A percentile compares a stretch with the other conserved stretches of the same genome.
Evolutionary conservation across 2,797 vertebrate genomes (phyloP).

Genomic region (Hybognathus amarus): DNA sequence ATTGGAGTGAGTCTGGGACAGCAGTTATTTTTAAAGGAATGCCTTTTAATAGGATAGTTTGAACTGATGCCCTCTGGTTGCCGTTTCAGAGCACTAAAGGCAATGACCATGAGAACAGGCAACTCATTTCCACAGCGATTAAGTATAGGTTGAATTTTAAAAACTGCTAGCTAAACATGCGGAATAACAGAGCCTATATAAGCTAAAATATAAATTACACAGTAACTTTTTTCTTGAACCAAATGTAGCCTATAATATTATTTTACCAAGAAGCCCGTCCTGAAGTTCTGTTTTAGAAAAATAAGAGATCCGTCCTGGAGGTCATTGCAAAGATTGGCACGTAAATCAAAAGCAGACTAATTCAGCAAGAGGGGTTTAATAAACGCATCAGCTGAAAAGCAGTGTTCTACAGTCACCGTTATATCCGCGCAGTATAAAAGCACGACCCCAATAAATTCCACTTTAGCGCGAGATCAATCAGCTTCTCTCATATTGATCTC

Average conservation of each 20-base stretch:
- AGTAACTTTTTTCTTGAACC: background rate
- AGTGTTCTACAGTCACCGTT: constrained; percentile 93
- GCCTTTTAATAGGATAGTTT: background rate
- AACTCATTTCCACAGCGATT: background rate
- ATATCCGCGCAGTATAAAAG: constrained; percentile 92
- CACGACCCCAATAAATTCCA: constrained; percentile 94
- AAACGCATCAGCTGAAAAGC: constrained; percentile 87
- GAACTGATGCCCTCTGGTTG: background rate
- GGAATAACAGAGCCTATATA: background rate
- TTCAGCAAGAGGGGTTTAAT: constrained; percentile 87
- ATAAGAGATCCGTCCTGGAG: constrained; percentile 72
- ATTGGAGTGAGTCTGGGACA: background rate
- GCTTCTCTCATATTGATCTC: constrained; percentile 86
- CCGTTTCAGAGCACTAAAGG: constrained; percentile 1
- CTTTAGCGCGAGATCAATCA: constrained; percentile 94
- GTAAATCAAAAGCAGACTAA: constrained; percentile 84
- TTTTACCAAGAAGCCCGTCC: background rate
- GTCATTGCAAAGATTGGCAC: constrained; percentile 79
- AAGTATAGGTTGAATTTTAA: background rate
- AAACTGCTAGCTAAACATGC: background rate
- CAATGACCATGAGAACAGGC: background rate
- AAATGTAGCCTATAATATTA: background rate
- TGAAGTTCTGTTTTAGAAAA: constrained; percentile 59
- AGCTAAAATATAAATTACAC: background rate
- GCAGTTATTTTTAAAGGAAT: background rate